Base-by-base conservation (phyloP, 2,113 vertebrate genomes). In the Triplophysa dalaica region DNA sequence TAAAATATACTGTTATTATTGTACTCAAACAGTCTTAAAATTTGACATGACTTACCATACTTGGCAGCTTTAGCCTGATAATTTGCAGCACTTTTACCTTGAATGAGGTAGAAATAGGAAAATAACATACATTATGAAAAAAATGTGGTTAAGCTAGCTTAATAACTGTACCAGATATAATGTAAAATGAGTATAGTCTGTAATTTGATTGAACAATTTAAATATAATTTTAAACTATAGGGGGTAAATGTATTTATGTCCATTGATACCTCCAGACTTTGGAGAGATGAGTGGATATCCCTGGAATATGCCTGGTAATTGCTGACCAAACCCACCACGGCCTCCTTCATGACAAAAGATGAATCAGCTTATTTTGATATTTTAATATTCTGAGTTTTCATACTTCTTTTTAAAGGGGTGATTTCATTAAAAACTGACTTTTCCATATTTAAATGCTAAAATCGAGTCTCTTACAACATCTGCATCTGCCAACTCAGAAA, bases 1-100 rank as follows among this genome's bases (percentile, higher is more conserved):
- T 54, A 38, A 45, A 17, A 41, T 67, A 60, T 13, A 45, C 1
- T 69, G n/a, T 17, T 8, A 62, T 69, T 74, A 8, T 43, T 69
- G 3, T 56, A 5, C 16, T 6, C 21, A 14, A 56, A 60, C 65
- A 19, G 62, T 9, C 22, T n/a, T 74, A 2, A 65, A 22, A 9
- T 60, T 65, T 19, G 67, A 21, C 21, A 62, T 58, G 24, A 54
- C 80, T 85, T 84, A 85, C 86, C 86, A 56, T 87, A 87, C 81
- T 85, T 87, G 69, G 84, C 86, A 56, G 83, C 83, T 80, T 87
- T 87, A 70, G 86, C 86, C 45, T 83, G 83, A 80, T 79, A 80
- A 65, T 85, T 84, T 43, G 79, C 79, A 48, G 70, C 68, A 1
- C 67, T 75, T 48, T 38, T 33, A 66, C 72, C 81, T 78, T 81